A percentile compares a stretch with the other conserved stretches of the same genome.
Evolutionary conservation across 30 jellyfish, hydroid and myxozoan genomes (phyloP).

Genomic region (Rhopilema esculentum): DNA sequence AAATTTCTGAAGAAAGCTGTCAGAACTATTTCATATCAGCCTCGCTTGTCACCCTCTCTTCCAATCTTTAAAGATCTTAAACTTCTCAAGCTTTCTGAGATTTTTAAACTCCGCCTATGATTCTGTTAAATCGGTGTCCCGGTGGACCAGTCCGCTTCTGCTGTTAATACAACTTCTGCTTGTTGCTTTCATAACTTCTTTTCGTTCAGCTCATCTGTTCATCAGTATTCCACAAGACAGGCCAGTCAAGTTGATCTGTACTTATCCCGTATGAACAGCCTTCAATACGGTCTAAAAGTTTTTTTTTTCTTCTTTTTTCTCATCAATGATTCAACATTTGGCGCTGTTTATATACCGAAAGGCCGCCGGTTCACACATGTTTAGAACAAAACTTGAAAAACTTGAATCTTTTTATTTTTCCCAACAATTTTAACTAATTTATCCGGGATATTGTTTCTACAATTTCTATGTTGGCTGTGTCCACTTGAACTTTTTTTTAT

Average conservation of each 20-base stretch:
- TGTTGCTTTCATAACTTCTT: conserved; percentile 24
- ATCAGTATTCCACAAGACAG: background rate
- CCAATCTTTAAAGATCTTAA: conserved; percentile 39
- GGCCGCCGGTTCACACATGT: too few relatives aligned
- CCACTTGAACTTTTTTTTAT: too few relatives aligned
- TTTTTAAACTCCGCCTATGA: conserved; percentile 28
- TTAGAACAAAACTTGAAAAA: too few relatives aligned
- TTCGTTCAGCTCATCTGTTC: background rate
- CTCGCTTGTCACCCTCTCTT: conserved; percentile 21
- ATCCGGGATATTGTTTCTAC: too few relatives aligned
- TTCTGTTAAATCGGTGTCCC: too few relatives aligned
- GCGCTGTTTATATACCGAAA: too few relatives aligned
- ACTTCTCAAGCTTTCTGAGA: conserved; percentile 43
- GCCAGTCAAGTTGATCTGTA: background rate
- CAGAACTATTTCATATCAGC: background rate
- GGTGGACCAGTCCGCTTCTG: too few relatives aligned
- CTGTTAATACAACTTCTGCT: conserved; percentile 39
- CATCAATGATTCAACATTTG: too few relatives aligned
- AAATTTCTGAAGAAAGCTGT: conserved; percentile 23
- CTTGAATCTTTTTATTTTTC: too few relatives aligned
- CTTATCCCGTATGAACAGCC: background rate
- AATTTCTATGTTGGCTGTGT: too few relatives aligned
- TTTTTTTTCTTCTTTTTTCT: too few relatives aligned
- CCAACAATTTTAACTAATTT: too few relatives aligned
- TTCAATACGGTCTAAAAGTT: conserved; percentile 25